A percentile compares a stretch with the other conserved stretches of the same genome.
phyloP scores from a whole-genome alignment of 1,140 invertebrate species.

The Lepidurus packardi region DNA sequence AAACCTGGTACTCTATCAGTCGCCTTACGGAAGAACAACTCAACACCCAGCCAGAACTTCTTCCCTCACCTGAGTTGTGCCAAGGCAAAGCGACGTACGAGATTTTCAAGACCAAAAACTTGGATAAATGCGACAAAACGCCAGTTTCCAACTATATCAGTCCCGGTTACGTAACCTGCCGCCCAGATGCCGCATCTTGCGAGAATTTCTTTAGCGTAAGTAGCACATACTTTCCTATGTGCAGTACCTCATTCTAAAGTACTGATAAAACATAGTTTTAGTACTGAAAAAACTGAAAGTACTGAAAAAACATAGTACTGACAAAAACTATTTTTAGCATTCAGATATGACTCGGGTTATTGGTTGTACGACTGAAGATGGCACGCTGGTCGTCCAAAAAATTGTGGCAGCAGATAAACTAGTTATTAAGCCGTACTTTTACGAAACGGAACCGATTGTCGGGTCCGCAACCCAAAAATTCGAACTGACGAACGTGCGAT shows the following conservation, averaged over 20 bases:
- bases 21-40: constrained; percentile 30
- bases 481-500: constrained; percentile 1
- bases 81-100: constrained; percentile 38
- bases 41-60: constrained; percentile 29
- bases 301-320: background rate
- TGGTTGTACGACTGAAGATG: constrained; percentile 28
- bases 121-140: constrained; percentile 38
- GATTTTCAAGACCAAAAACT: constrained; percentile 40
- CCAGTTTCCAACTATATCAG: constrained; percentile 37
- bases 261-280: background rate
- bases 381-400: constrained; percentile 27
- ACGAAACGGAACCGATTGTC: constrained; percentile 31
- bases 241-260: background rate
- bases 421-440: constrained; percentile 29
- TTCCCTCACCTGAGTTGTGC: constrained; percentile 38
- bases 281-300: too few relatives aligned
- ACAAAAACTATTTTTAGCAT: background rate
- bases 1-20: constrained; percentile 35
- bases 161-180: constrained; percentile 3
- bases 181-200: constrained; percentile 22
- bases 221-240: background rate
- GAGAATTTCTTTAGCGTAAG: constrained; percentile 29
- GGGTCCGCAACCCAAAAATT: constrained; percentile 27
- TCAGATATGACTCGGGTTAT: constrained; percentile 27
- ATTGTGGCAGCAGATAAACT: constrained; percentile 29